These are phyloP conservation scores for Melanostoma mellinum DNA, from an alignment of 2,888 invertebrate genomes.

Conservation along the genomic window DNA sequence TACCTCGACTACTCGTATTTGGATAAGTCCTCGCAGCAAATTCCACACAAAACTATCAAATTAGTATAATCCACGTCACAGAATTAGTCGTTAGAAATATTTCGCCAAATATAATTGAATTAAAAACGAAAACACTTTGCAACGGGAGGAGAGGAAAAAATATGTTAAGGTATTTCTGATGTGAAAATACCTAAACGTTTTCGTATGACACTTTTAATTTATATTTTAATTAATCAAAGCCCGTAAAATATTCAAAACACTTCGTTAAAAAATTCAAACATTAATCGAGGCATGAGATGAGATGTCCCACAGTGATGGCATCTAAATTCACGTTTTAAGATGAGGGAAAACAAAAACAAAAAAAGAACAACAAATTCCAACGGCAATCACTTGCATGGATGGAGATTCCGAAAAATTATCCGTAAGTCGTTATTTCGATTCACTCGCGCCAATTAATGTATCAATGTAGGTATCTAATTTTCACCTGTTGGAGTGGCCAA, in stretches of 20 bases:
- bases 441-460: not conserved
- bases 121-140: not conserved
- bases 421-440: not conserved
- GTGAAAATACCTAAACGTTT: constrained; percentile 25
- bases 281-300: constrained; percentile 14
- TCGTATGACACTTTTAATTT: constrained; percentile 56
- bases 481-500: not conserved
- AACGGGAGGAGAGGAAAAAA: no score
- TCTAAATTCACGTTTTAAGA: no score
- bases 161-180: constrained; percentile 3
- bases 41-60: constrained; percentile 41
- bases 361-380: constrained; percentile 20
- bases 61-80: constrained; percentile 11
- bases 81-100: constrained; percentile 35
- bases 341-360: not conserved
- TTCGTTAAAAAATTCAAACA: constrained; percentile 39
- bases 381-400: not conserved
- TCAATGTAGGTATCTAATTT: not conserved
- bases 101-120: not conserved
- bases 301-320: constrained; percentile 24
- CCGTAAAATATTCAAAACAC: constrained; percentile 64
- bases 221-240: constrained; percentile 63
- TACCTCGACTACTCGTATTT: no score
- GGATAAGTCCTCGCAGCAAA: not conserved
- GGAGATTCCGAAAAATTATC: not conserved